Base-by-base conservation (phyloP, 23 tunicate genomes). In the Halocynthia aurantium region DNA sequence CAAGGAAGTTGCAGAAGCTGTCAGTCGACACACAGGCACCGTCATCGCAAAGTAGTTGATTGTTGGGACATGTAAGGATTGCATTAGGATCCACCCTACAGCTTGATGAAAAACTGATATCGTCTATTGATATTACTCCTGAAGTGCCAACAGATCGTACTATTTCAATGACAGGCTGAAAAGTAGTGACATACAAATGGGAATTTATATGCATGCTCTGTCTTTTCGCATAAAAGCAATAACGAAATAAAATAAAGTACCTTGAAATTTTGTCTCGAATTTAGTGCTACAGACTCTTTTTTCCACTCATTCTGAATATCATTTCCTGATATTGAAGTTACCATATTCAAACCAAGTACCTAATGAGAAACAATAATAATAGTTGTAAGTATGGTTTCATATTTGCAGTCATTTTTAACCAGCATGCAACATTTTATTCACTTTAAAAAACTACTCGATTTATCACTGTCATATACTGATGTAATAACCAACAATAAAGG, bases 21-120 rank as follows among this genome's bases (percentile, higher is more conserved):
- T 78, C 81, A 8, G 84, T 57, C 15, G 70, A 72, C 8, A 92
- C 15, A 74, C 98, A 92, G 50, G 55, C 50, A 13, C 98, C 98
- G 54, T 86, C 86, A 11, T 56, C 53, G 70, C 98, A 92, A 21
- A 93, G 70, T 20, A 72, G 51, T 18, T 57, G 51, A 15, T 54
- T 72, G 15, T 61, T 62, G 6, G 84, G 67, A 62, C 98, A 92
- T 22, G 89, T 84, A 12, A 80, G 63, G 20, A 86, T 75, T 6
- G 88, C 92, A 52, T 86, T 83, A 7, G 98, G 98, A 54, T 92
- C 88, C 17, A 92, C 85, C 9, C 68, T 52, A 57, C 98, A 92
- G 50, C 98, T 92, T 4, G 92, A 82, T 54, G 98, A 86, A 20
- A 92, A 69, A 73, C 98, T 92, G 72, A 92, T 85, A 78, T 92